phyloP scores from a whole-genome alignment of 1,140 invertebrate genomes.

The Leptoteleia sp. region DNA sequence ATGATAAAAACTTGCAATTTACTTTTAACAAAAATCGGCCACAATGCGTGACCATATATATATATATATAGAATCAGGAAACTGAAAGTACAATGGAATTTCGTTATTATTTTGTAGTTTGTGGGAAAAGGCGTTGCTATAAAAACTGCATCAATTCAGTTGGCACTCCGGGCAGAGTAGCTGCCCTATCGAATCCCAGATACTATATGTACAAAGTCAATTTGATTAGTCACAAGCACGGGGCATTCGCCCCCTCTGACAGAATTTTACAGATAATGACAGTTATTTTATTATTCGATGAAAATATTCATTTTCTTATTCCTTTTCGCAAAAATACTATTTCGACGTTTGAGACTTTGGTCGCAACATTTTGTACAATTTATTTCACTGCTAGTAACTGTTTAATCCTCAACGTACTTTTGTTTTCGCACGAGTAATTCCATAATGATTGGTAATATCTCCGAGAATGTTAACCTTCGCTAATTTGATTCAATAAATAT shows the following conservation, averaged over 20 bases:
- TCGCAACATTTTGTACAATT: slow-evolving; percentile 15
- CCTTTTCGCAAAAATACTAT: slow-evolving; percentile 25
- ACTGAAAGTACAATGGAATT: not conserved
- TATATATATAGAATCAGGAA: slow-evolving; percentile 16
- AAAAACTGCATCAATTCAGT: slow-evolving; percentile 31
- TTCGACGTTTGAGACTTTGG: slow-evolving; percentile 3
- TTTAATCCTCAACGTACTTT: not conserved
- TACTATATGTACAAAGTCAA: slow-evolving; percentile 13
- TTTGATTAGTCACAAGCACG: slow-evolving; percentile 6
- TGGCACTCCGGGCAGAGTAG: slow-evolving; percentile 35
- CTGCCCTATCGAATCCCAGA: slow-evolving; percentile 6
- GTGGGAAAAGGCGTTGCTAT: slow-evolving; percentile 14
- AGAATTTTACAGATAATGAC: slow-evolving; percentile 14
- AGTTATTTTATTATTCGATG: slow-evolving; percentile 8
- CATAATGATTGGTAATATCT: too few relatives aligned
- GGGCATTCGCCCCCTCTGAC: not conserved
- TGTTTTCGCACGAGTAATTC: not conserved
- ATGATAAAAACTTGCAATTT: slow-evolving; percentile 29
- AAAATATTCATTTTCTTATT: slow-evolving; percentile 26
- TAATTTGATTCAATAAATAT: slow-evolving; percentile 10
- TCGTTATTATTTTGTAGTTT: slow-evolving; percentile 11
- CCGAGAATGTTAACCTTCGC: slow-evolving; percentile 16
- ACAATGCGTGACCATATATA: slow-evolving; percentile 14
- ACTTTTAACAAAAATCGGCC: slow-evolving; percentile 4
- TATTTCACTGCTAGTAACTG: not conserved